phyloP scores from a whole-genome alignment of 2,888 invertebrate species.

The Ormyrus rosae region DNA sequence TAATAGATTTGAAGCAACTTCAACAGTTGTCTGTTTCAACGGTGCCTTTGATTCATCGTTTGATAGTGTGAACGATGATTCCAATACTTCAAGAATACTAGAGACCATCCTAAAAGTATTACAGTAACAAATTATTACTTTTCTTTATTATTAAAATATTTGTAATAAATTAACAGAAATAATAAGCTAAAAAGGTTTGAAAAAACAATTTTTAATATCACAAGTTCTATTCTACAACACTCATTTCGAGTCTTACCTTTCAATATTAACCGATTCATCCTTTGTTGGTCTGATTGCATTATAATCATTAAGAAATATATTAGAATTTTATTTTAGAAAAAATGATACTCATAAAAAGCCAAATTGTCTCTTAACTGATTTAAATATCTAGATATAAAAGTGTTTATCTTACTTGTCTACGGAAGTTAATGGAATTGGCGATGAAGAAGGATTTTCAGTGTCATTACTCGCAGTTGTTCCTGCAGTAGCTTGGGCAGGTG shows the following conservation, averaged over 20 bases:
- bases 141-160: background rate
- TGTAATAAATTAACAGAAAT: background rate
- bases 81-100: slow-evolving; percentile 84
- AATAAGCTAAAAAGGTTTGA: background rate
- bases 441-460: slow-evolving; percentile 72
- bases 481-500: slow-evolving; percentile 69
- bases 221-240: slow-evolving; percentile 37
- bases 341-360: slow-evolving; percentile 6
- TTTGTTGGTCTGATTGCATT: slow-evolving; percentile 71
- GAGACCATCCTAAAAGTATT: slow-evolving; percentile 79
- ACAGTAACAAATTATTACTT: background rate
- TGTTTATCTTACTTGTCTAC: slow-evolving; percentile 77
- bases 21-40: slow-evolving; percentile 79
- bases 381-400: slow-evolving; percentile 11
- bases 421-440: slow-evolving; percentile 78
- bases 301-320: slow-evolving; percentile 61
- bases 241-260: slow-evolving; percentile 69
- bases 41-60: slow-evolving; percentile 77
- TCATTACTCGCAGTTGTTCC: slow-evolving; percentile 71
- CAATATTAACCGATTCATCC: slow-evolving; percentile 72
- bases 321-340: slow-evolving; percentile 33
- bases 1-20: slow-evolving; percentile 82
- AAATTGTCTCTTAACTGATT: background rate
- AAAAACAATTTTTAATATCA: slow-evolving; percentile 24
- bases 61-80: slow-evolving; percentile 82